Evolutionary conservation across 2,797 vertebrate species (phyloP), one percentile per base, ranked within the genome.

Genomic region (Arnoldichthys spilopterus): DNA sequence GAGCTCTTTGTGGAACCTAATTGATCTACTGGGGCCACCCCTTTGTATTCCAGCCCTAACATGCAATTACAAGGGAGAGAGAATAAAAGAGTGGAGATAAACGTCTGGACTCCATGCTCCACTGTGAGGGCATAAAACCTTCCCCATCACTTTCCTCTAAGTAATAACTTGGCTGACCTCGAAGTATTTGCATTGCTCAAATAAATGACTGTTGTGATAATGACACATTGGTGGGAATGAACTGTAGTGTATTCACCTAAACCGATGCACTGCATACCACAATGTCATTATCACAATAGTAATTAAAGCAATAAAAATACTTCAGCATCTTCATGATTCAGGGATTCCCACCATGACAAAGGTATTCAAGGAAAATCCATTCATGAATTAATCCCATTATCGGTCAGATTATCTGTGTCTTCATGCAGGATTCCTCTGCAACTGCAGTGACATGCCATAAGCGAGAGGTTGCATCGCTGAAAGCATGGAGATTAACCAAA

Each of bases 1-100:
- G 47, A 77, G 51, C 71, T 76, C 73, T 76, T 84, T 82, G 72
- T 82, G 56, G 43, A 26, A 66, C 81, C 76, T 87, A 86, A 83
- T 85, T 83, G 82, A 82, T 82, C 79, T 78, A 53, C 78, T 77
- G 66, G 62, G 64, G 30, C 79, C 80, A 77, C 70, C 76, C 56
- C 9, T 86, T 81, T 81, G 84, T 84, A 75, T 66, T 74, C 62
- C 43, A 34, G 74, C n/a, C 79, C 76, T 76, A 82, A 84, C 71
- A 74, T 80, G 74, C 80, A 83, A 83, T 85, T 85, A 85, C 80
- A 77, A 56, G 54, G 75, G 49, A 12, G 54, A 64, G 37, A 69
- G 59, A 76, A 83, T 82, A 83, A 84, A 83, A 45, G 24, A 62
- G 26, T 9, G 9, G 54, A 18, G 40, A 56, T 26, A 61, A 81